Evolutionary conservation across 2,797 vertebrate species (phyloP).

Genomic region (Chelidonichthys spinosus): DNA sequence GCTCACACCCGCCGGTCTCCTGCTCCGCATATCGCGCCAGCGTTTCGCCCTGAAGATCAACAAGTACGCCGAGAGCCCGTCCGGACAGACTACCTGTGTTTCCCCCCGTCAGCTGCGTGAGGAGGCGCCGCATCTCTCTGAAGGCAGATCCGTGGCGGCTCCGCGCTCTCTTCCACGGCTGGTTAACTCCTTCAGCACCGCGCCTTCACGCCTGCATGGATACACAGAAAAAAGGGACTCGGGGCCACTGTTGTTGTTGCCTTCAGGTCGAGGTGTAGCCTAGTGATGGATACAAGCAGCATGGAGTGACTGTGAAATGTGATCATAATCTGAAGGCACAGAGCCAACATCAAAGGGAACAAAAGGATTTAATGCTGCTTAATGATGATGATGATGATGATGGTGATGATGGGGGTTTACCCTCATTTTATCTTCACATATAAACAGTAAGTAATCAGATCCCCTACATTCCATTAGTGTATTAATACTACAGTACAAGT

Average conservation of each 20-base stretch:
- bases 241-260: not conserved
- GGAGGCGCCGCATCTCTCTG: constrained; percentile 69
- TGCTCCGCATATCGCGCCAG: constrained; percentile 50
- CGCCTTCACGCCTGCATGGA: constrained; percentile 15
- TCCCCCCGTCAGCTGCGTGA: constrained; percentile 72
- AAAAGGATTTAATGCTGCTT: not conserved
- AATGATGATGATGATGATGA: not conserved
- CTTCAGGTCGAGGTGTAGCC: not conserved
- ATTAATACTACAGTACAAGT: not conserved
- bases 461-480: not conserved
- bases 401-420: not conserved
- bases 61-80: constrained; percentile 77
- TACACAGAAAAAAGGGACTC: not conserved
- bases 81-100: constrained; percentile 68
- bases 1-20: constrained; percentile 35
- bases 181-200: constrained; percentile 70
- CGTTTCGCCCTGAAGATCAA: constrained; percentile 76
- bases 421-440: not conserved
- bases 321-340: constrained; percentile 5
- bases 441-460: not conserved
- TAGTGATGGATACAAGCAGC: not conserved
- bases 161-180: constrained; percentile 52
- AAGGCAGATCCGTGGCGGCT: constrained; percentile 65
- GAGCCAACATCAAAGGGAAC: constrained; percentile 2
- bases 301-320: not conserved